Percentiles rank a stretch among this genome's conserved stretches.
phyloP scores from a whole-genome alignment of 2,113 vertebrate genomes.

The Oostethus manadensis region DNA sequence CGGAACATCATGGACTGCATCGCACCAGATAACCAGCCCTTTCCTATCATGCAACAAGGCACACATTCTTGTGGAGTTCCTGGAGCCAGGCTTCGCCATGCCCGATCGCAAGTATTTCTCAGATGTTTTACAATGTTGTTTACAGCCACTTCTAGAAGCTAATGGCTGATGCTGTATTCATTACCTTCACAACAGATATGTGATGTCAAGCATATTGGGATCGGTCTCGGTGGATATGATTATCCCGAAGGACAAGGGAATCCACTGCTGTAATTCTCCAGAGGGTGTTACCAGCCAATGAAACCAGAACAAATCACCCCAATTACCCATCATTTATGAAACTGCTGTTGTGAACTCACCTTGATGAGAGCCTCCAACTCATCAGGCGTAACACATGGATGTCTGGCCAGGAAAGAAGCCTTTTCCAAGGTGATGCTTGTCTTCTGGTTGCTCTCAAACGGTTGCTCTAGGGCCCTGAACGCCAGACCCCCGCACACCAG shows the following conservation, averaged over 20 bases:
- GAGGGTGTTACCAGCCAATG: slow-evolving; percentile 21
- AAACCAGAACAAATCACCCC: slow-evolving; percentile 27
- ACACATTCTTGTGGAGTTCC: too few relatives aligned
- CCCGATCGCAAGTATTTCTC: too few relatives aligned
- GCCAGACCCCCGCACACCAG: slow-evolving; percentile 85
- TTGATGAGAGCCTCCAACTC: slow-evolving; percentile 89
- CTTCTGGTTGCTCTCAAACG: slow-evolving; percentile 88
- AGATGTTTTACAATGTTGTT: too few relatives aligned
- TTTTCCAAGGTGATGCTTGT: slow-evolving; percentile 85
- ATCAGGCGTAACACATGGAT: slow-evolving; percentile 79
- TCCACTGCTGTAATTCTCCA: background rate
- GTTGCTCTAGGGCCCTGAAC: slow-evolving; percentile 88
- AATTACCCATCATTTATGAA: slow-evolving; percentile 27
- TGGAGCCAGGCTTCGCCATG: too few relatives aligned
- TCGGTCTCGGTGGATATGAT: too few relatives aligned
- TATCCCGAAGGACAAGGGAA: slow-evolving; percentile 8
- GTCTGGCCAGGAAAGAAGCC: slow-evolving; percentile 81
- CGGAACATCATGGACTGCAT: too few relatives aligned
- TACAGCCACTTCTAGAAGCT: too few relatives aligned
- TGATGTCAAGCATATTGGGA: too few relatives aligned
- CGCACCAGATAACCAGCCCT: too few relatives aligned
- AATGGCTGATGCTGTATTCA: too few relatives aligned
- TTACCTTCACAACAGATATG: too few relatives aligned
- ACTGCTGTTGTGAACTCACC: slow-evolving; percentile 67
- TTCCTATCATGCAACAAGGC: too few relatives aligned